Evolutionary conservation across 2,888 invertebrate species (phyloP), one percentile per base, ranked within the genome.

Genomic region (Spisula subtruncata): DNA sequence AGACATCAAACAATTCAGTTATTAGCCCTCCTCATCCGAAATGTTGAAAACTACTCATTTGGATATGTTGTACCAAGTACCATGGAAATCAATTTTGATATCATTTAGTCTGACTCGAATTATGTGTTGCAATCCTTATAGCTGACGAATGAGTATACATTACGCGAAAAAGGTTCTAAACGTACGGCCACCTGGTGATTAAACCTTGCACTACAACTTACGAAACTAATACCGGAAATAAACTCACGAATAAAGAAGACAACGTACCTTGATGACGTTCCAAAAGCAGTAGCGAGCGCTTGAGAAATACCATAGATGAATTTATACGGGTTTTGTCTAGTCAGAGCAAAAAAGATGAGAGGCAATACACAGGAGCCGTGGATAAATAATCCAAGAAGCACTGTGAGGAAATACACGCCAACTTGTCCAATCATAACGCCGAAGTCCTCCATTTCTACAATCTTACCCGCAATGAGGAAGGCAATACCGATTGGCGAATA

Each of bases 221-320:
- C 8, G 41, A 41, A 5, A 5, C 41, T 41, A 41, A 41, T 41
- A 41, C 8, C 41, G 2, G 41, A 41, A 41, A 41, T 41, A 2
- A 41, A 2, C 41, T 0, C 18, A 56, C 4, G 4, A 56, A 56
- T 18, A 56, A 0, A n/a, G 20, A 5, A 20, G 20, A n/a, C n/a
- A 56, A n/a, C n/a, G 18, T 18, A 97, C 97, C 98, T 98, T 60
- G 99, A 99, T 48, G 99, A 98, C 48, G 99, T 99, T 94, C 99
- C 99, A 96, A 99, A 99, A 80, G 99, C 99, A 0, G 99, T 99
- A 5, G 98, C 98, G 97, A 99, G 97, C 35, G 99, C 99, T 85
- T 96, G 96, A 5, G 95, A 93, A 46, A 96, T 95, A 18, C 96
- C 96, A 66, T 94, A 94, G 32, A 96, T 95, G 84, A 95, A 96